Conservation (phyloP, 2,888 invertebrate genomes). For the Galeopsomyia nigrocyanea region DNA sequence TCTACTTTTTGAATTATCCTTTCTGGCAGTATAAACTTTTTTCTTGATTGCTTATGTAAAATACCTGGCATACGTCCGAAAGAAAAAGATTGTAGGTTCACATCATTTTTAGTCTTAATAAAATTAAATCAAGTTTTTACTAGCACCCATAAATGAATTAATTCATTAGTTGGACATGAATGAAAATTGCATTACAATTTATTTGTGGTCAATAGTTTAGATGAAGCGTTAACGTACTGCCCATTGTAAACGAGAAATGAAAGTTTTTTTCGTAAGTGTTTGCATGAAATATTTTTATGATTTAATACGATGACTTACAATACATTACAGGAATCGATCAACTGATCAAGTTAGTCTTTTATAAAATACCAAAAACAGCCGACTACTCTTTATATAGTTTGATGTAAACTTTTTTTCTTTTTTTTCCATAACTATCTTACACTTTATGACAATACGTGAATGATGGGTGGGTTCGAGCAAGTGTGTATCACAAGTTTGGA, state of each 20-base stretch:
- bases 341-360: constrained; percentile 49
- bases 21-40: constrained; percentile 40
- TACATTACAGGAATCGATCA: constrained; percentile 47
- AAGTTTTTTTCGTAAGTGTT: constrained; percentile 21
- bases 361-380: constrained; percentile 54
- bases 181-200: constrained; percentile 5
- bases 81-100: constrained; percentile 41
- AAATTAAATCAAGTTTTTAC: constrained; percentile 45
- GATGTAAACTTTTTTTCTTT: constrained; percentile 42
- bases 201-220: background rate
- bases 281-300: constrained; percentile 19
- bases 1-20: background rate
- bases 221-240: background rate
- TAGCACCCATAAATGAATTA: constrained; percentile 36
- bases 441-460: constrained; percentile 51
- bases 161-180: constrained; percentile 1
- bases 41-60: constrained; percentile 24
- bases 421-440: constrained; percentile 47
- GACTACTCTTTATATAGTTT: constrained; percentile 48
- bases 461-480: constrained; percentile 51
- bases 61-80: constrained; percentile 28
- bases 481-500: constrained; percentile 59
- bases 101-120: constrained; percentile 37
- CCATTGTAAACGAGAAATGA: background rate
- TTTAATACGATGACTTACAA: constrained; percentile 27